These are phyloP conservation scores for Eudemis profundana DNA, from an alignment of 2,888 invertebrate genomes.

Conservation along the genomic window DNA sequence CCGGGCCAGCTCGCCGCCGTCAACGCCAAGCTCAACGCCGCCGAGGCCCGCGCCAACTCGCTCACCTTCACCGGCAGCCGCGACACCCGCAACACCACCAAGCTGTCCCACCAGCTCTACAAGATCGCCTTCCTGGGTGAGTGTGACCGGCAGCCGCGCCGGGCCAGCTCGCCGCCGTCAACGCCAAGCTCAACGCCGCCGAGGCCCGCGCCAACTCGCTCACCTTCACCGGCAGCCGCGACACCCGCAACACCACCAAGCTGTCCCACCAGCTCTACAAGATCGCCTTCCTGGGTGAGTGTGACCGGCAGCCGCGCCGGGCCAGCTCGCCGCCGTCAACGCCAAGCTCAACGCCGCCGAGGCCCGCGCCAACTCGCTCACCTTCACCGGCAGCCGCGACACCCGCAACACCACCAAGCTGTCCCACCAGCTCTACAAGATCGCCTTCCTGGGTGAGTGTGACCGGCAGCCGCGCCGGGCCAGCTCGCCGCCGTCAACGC, in stretches of 20 bases:
- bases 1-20: no score
- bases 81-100: conserved; percentile 91
- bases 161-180: conserved; percentile 92
- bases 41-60: conserved; percentile 91
- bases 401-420: conserved; percentile 91
- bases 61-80: conserved; percentile 92
- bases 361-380: conserved; percentile 91
- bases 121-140: conserved; percentile 93
- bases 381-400: conserved; percentile 92
- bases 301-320: conserved; percentile 89
- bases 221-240: conserved; percentile 92
- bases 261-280: conserved; percentile 92
- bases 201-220: conserved; percentile 92
- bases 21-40: conserved; percentile 87
- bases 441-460: background rate
- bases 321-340: no score
- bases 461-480: no score
- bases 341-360: conserved; percentile 89
- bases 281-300: conserved; percentile 91
- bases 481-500: no score
- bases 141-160: no score
- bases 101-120: conserved; percentile 91
- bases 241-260: conserved; percentile 91
- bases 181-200: conserved; percentile 87
- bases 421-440: conserved; percentile 89